Percentiles rank a stretch among this genome's conserved stretches.
These are phyloP conservation scores for Oscheius sp. DNA, from an alignment of 2,888 invertebrate species.

Conservation along the genomic window DNA sequence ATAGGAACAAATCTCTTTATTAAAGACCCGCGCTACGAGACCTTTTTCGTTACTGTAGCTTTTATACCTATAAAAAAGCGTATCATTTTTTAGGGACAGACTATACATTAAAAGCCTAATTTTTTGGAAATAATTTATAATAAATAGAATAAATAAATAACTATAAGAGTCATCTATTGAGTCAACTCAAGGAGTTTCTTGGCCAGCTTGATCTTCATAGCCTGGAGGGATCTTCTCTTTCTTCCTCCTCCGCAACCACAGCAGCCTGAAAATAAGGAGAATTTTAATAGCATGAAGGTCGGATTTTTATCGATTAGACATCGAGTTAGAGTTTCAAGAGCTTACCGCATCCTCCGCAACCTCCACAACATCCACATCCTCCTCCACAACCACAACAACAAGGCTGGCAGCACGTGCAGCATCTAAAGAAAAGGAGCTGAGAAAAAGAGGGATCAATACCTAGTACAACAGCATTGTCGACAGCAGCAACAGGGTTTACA, in stretches of 20 bases:
- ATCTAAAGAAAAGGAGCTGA: not conserved
- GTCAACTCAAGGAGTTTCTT: too few relatives aligned
- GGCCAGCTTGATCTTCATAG: slow-evolving; percentile 13
- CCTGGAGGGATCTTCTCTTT: slow-evolving; percentile 22
- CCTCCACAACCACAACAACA: slow-evolving; percentile 4
- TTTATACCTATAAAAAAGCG: too few relatives aligned
- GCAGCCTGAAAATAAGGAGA: slow-evolving; percentile 3
- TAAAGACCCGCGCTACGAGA: too few relatives aligned
- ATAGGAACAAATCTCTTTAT: too few relatives aligned
- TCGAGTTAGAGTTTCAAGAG: too few relatives aligned
- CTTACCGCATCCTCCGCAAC: not conserved
- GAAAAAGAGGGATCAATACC: not conserved
- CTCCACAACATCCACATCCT: not conserved
- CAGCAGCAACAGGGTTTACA: slow-evolving; percentile 21
- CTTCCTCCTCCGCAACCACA: slow-evolving; percentile 22
- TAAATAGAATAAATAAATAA: too few relatives aligned
- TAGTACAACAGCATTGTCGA: slow-evolving; percentile 5
- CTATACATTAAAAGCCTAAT: too few relatives aligned
- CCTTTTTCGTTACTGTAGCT: too few relatives aligned
- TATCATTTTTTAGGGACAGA: too few relatives aligned
- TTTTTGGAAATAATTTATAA: too few relatives aligned
- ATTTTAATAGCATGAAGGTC: not conserved
- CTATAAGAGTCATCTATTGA: too few relatives aligned
- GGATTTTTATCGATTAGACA: not conserved
- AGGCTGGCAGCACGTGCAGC: slow-evolving; percentile 15